Conservation (phyloP, 2,113 vertebrate species). For the Apodemus sylvaticus region DNA sequence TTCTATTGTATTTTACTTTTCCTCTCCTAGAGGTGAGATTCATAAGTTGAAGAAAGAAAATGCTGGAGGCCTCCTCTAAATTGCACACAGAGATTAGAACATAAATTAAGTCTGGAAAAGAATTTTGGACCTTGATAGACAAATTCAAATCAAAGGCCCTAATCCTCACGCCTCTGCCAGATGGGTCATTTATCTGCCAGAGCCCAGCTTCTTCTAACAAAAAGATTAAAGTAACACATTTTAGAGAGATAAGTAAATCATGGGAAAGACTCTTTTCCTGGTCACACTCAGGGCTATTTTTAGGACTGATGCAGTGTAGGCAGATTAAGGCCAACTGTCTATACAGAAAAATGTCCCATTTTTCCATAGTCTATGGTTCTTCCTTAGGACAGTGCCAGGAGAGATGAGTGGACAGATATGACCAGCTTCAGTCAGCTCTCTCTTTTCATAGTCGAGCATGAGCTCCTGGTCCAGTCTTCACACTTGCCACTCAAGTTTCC, state of each 20-base stretch:
- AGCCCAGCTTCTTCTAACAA: slow-evolving; percentile 59
- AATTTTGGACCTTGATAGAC: slow-evolving; percentile 62
- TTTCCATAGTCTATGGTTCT: neutral
- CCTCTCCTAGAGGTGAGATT: neutral
- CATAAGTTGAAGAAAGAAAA: neutral
- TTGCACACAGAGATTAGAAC: slow-evolving; percentile 57
- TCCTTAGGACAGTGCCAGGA: neutral
- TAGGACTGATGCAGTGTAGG: slow-evolving; percentile 30
- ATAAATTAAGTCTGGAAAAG: slow-evolving; percentile 62
- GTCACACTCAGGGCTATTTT: slow-evolving; percentile 73
- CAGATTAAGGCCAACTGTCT: slow-evolving; percentile 48
- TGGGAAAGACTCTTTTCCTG: slow-evolving; percentile 15
- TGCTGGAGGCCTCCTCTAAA: slow-evolving; percentile 34
- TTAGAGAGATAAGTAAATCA: slow-evolving; percentile 74
- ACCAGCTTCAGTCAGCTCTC: neutral
- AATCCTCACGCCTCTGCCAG: slow-evolving; percentile 64
- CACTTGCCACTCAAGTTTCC: neutral
- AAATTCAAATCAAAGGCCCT: slow-evolving; percentile 73
- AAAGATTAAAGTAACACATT: slow-evolving; percentile 71
- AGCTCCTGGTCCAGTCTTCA: neutral
- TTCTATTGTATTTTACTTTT: slow-evolving; percentile 47
- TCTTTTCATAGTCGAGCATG: neutral
- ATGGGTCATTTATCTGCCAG: slow-evolving; percentile 68
- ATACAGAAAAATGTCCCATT: neutral
- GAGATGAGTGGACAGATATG: neutral